A percentile compares a stretch with the other conserved stretches of the same genome.
These are phyloP conservation scores for Tragelaphus strepsiceros DNA, from an alignment of 2,113 vertebrate genomes.

Conservation along the genomic window DNA sequence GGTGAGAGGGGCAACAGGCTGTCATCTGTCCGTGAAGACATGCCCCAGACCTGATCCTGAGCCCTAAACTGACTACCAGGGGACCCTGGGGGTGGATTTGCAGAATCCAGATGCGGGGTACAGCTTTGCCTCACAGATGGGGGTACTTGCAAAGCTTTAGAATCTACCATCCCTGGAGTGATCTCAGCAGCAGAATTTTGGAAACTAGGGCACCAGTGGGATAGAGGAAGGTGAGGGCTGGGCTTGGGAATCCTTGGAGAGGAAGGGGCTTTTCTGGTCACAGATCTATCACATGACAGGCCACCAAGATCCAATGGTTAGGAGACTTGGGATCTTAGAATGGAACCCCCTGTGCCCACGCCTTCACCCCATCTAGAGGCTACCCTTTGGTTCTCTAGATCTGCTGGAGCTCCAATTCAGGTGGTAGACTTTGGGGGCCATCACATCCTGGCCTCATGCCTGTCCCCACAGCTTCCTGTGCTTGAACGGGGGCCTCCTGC, in stretches of 20 bases:
- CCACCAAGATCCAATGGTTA: background rate
- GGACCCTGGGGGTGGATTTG: background rate
- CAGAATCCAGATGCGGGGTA: background rate
- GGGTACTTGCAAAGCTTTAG: background rate
- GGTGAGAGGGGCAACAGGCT: conserved; percentile 80
- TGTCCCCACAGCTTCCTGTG: background rate
- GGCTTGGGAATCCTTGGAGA: conserved; percentile 6
- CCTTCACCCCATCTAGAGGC: background rate
- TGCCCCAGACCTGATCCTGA: background rate
- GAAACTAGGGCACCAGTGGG: background rate
- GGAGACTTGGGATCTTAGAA: background rate
- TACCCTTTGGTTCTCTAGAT: background rate
- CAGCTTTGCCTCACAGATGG: background rate
- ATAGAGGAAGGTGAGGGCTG: background rate
- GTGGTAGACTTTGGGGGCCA: background rate
- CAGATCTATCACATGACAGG: background rate
- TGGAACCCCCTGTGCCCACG: background rate
- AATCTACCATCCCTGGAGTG: background rate
- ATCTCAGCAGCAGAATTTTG: background rate
- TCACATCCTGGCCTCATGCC: background rate
- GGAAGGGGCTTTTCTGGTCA: background rate
- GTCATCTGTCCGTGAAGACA: background rate
- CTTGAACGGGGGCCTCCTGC: background rate
- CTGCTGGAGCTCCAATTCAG: background rate
- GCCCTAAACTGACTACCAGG: background rate